Conservation (phyloP, 2,113 vertebrate species). For the Brevimyrus niger region DNA sequence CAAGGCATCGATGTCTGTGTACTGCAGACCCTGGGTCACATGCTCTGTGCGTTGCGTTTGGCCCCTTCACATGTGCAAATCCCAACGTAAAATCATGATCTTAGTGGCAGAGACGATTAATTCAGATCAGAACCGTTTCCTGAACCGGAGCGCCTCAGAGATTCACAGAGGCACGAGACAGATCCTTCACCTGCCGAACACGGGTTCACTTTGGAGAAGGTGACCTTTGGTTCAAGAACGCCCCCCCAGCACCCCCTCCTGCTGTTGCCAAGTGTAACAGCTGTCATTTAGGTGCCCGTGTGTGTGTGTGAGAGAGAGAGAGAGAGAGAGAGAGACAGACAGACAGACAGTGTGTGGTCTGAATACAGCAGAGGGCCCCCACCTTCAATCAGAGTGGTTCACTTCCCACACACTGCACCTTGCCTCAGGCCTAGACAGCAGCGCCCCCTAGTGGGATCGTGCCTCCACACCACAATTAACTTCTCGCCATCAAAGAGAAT, state of each 20-base stretch:
- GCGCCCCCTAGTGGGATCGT: conserved; percentile 3
- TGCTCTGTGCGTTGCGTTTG: not conserved
- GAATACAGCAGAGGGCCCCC: conserved; percentile 56
- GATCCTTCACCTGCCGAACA: not conserved
- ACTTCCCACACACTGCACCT: not conserved
- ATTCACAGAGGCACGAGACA: not conserved
- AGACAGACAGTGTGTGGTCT: conserved; percentile 26
- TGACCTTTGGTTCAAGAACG: conserved; percentile 7
- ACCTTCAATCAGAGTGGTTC: not conserved
- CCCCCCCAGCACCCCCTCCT: not conserved
- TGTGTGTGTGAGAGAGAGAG: not conserved
- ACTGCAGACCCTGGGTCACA: not conserved
- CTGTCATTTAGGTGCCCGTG: conserved; percentile 56
- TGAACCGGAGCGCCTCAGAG: not conserved
- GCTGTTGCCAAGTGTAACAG: conserved; percentile 22
- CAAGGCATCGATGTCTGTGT: not conserved
- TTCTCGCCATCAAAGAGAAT: conserved; percentile 30
- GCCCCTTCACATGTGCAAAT: not conserved
- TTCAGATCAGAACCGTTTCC: not conserved
- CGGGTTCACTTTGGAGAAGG: not conserved
- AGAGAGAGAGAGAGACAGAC: not conserved
- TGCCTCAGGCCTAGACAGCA: not conserved
- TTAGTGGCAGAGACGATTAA: not conserved
- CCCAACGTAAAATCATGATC: no score
- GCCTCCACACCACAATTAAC: conserved; percentile 26